These are phyloP conservation scores for Brienomyrus brachyistius DNA, from an alignment of 2,113 vertebrate species.

Conservation along the genomic window DNA sequence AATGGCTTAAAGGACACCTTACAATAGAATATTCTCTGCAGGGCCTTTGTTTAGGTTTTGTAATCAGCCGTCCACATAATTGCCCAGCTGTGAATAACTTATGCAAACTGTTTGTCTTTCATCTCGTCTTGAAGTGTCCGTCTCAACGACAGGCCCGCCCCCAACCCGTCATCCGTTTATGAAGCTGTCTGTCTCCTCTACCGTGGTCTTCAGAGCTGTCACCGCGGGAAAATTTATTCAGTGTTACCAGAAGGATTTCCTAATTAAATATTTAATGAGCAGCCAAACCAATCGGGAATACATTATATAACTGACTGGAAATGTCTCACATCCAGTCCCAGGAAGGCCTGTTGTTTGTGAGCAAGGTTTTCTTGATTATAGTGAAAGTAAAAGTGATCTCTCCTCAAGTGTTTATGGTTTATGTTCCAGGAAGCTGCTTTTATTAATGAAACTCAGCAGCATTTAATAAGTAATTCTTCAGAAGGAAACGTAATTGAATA, in stretches of 20 bases:
- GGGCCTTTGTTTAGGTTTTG: background rate
- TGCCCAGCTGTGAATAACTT: background rate
- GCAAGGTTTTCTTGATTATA: background rate
- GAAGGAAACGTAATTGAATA: background rate
- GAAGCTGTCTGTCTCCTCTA: background rate
- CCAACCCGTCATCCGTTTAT: background rate
- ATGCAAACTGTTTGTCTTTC: background rate
- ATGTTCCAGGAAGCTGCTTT: background rate
- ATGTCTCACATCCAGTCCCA: background rate
- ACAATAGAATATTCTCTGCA: background rate
- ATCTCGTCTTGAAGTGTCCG: background rate
- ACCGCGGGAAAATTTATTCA: background rate
- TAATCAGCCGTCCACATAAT: background rate
- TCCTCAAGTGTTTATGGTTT: background rate
- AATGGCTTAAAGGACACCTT: background rate
- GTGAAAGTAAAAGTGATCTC: background rate
- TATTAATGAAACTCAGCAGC: background rate
- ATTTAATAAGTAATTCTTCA: background rate
- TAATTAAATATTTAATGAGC: constrained; percentile 5
- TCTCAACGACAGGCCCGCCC: background rate
- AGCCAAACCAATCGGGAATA: background rate
- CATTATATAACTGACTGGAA: background rate
- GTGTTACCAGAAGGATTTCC: background rate
- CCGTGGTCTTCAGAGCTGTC: background rate
- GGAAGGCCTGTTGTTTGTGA: background rate